Evolutionary conservation across 2,797 vertebrate genomes (phyloP), one percentile per base, ranked within the genome.

Genomic region (Sebastes umbrosus): DNA sequence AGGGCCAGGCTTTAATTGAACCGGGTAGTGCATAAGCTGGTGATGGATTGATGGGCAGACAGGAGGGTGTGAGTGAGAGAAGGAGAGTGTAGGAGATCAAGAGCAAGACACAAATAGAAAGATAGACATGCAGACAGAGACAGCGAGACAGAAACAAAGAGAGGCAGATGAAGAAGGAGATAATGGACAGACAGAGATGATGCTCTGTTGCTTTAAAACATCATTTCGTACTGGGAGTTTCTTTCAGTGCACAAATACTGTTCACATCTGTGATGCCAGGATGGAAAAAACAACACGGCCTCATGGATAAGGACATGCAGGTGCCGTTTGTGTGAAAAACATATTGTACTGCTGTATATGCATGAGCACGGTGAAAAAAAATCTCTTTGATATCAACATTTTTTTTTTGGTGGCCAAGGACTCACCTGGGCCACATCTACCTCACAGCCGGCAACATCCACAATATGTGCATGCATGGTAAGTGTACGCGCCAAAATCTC

Each of bases 1-100:
- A 91, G 88, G 86, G 84, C 84, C 78, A 77, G 67, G 80, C 80
- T 83, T 86, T 93, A 92, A 93, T 91, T 93, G 89, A 93, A 91
- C 84, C 85, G 85, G 81, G 88, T 76, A 80, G 88, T 70, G 69
- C 80, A 92, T 79, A 85, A 87, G 75, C 65, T 83, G 72, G 79
- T 89, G 86, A 93, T 88, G 84, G 88, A 94, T 92, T 82, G 86
- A 88, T 69, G 64, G 92, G 75, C 77, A 74, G 89, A 88, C 73
- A 76, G 79, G 82, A 79, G 79, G 64, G 50, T 52, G 50, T n/a
- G 50, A 20, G 50, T 39, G 55, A 79, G 69, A 84, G 82, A 70
- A 24, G 68, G 85, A 86, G 80, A 80, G 87, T 4, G 0, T 69
- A 69, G 55, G 70, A 75, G 84, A 89, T 84, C 66, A 80, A 85